Evolutionary conservation across 2,113 vertebrate genomes (phyloP), one percentile per base, ranked within the genome.

Genomic region (Catharus minimus): DNA sequence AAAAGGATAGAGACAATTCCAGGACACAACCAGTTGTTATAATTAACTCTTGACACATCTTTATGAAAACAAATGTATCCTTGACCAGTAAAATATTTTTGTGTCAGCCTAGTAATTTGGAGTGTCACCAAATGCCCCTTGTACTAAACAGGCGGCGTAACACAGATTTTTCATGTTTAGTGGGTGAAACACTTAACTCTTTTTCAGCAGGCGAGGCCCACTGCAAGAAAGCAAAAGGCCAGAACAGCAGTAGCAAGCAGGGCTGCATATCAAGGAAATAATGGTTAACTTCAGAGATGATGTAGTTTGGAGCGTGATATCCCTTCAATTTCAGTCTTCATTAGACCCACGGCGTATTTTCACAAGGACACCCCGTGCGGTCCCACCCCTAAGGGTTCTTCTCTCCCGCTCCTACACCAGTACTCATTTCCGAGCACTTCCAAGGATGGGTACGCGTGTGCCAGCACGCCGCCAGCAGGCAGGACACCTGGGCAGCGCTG

Each of bases 201-300:
- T 43, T 32, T 21, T 21, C 36, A 28, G 32, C 49, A 80, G 52
- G 19, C 19, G 33, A 43, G 65, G 24, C 39, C 24, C 15, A 1
- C 18, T 3, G 24, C n/a, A 12, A 47, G 33, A 15, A 22, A 21
- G 32, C 0, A 0, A 39, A 9, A 1, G 3, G 30, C 3, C 3
- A 1, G 33, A 21, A 19, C 22, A 11, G 28, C 62, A 7, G 14
- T 0, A 0, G 5, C 3, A 11, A 13, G 57, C 39, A 27, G 44
- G 49, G 7, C 57, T 12, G 53, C 10, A 6, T 1, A 2, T 4
- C 5, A 13, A 58, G 50, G 52, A 41, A 75, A 15, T 3, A 9
- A 8, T 0, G 7, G 23, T 7, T 2, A 8, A 28, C 33, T 27
- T 16, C 8, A 4, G 39, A 13, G 30, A 4, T 15, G 6, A 11